These are phyloP conservation scores for Synchiropus splendidus DNA, from an alignment of 2,113 vertebrate genomes.

Conservation along the genomic window DNA sequence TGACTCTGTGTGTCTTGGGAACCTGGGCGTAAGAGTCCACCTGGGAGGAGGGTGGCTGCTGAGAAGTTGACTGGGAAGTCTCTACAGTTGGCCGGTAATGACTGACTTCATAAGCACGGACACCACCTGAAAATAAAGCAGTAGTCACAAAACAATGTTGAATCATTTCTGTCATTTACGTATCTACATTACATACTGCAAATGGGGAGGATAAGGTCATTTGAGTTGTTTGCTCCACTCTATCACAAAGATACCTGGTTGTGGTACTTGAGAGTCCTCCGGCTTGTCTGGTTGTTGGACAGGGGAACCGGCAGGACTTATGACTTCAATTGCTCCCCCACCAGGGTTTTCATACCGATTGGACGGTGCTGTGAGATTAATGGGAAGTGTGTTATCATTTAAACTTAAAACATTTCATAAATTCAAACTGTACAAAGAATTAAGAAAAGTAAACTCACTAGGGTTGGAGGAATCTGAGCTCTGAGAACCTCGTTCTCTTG, in stretches of 20 bases:
- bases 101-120: conserved; percentile 74
- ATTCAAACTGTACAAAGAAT: too few species aligned
- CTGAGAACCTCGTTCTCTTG: conserved; percentile 85
- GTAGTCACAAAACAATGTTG: too few species aligned
- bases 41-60: conserved; percentile 71
- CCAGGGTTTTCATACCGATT: conserved; percentile 81
- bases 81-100: conserved; percentile 71
- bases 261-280: conserved; percentile 67
- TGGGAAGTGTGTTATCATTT: conserved; percentile 3
- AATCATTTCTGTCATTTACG: too few species aligned
- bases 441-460: conserved; percentile 67
- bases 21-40: conserved; percentile 73
- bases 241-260: conserved; percentile 65
- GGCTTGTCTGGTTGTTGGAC: conserved; percentile 75
- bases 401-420: not conserved
- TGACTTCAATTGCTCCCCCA: conserved; percentile 88
- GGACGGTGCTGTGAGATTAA: conserved; percentile 75
- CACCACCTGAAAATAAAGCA: conserved; percentile 57
- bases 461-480: conserved; percentile 93
- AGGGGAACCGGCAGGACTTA: conserved; percentile 90
- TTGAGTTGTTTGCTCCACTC: too few species aligned
- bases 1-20: conserved; percentile 85
- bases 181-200: too few species aligned
- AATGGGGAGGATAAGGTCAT: too few species aligned
- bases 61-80: conserved; percentile 64